phyloP scores from a whole-genome alignment of 2,797 vertebrate species.

The Liasis olivaceus region DNA sequence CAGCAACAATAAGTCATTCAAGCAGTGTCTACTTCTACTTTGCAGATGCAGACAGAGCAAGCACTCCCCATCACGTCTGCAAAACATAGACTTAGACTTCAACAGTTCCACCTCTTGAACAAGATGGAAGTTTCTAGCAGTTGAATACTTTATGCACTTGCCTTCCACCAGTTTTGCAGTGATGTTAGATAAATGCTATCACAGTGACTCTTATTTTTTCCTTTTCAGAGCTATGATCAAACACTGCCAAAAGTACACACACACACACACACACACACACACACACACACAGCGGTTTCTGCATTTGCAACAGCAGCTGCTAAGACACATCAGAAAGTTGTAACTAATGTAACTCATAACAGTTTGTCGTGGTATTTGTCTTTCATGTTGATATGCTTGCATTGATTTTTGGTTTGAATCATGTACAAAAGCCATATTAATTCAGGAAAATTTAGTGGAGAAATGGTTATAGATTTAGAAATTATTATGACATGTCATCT shows the following conservation, averaged over 20 bases:
- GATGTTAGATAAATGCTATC: background rate
- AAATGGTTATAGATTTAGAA: constrained; percentile 20
- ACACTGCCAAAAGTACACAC: background rate
- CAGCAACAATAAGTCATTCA: background rate
- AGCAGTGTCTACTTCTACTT: background rate
- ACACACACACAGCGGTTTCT: background rate
- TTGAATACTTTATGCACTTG: background rate
- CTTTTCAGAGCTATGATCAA: background rate
- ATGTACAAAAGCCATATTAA: constrained; percentile 17
- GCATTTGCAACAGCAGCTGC: background rate
- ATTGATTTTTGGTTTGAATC: constrained; percentile 18
- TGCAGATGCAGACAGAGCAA: background rate
- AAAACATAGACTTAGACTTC: background rate
- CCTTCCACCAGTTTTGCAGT: background rate
- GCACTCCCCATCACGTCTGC: background rate
- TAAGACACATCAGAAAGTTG: background rate
- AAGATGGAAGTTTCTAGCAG: background rate
- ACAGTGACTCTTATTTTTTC: background rate
- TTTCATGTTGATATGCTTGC: background rate
- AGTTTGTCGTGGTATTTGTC: constrained; percentile 7
- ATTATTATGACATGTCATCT: constrained; percentile 3
- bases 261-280: background rate
- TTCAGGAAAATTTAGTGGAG: constrained; percentile 14
- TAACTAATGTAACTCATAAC: constrained; percentile 6
- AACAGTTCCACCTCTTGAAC: background rate